These are phyloP conservation scores for Paraescarpia echinospica DNA, from an alignment of 1,140 invertebrate genomes.

Conservation along the genomic window DNA sequence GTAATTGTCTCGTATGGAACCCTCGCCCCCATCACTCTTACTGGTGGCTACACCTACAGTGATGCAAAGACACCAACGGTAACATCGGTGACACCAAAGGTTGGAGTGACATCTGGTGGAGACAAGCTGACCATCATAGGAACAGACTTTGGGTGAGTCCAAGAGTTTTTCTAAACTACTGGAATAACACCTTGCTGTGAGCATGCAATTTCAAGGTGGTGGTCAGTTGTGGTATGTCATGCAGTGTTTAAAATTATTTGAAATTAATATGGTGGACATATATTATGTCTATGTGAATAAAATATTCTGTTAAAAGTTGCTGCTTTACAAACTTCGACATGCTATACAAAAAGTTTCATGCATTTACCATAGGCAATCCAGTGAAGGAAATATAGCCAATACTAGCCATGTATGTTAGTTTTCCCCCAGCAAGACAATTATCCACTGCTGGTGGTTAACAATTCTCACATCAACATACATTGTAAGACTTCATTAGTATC, in stretches of 20 bases:
- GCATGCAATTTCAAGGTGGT: too few relatives aligned
- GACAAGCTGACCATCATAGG: constrained; percentile 30
- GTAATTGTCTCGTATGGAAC: not conserved
- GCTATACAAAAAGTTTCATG: too few relatives aligned
- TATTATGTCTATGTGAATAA: not conserved
- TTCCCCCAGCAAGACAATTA: not conserved
- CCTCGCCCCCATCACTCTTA: not conserved
- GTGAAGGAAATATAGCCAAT: not conserved
- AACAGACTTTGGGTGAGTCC: constrained; percentile 29
- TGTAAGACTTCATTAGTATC: not conserved
- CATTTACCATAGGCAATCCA: not conserved
- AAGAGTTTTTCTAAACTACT: not conserved
- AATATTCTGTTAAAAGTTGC: not conserved
- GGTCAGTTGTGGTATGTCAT: not conserved
- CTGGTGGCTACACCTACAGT: constrained; percentile 19
- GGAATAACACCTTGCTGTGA: not conserved
- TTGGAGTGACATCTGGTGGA: constrained; percentile 33
- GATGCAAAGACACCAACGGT: constrained; percentile 23
- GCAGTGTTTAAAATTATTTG: not conserved
- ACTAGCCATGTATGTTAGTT: not conserved
- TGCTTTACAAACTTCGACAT: too few relatives aligned
- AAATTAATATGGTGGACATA: not conserved
- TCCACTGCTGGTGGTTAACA: not conserved
- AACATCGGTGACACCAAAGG: constrained; percentile 21
- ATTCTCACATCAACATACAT: not conserved